Evolutionary conservation across 1,140 invertebrate genomes (phyloP), one percentile per base, ranked within the genome.

Genomic region (Euura saliciscinereae): DNA sequence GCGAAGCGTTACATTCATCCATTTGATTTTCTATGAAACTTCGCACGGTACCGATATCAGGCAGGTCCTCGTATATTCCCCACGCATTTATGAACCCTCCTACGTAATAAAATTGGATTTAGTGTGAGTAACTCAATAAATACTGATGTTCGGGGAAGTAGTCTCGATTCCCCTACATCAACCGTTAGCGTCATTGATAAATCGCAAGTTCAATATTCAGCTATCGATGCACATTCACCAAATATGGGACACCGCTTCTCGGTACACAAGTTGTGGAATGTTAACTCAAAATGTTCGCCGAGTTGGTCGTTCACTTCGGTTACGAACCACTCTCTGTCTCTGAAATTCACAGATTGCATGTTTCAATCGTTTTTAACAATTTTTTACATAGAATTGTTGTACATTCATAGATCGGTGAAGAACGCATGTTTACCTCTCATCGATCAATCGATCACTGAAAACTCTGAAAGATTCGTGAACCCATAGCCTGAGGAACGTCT

Each of bases 381-480:
- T 28, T 28, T 28, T 28, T 28, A 0, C 28, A 28, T 28, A 28
- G 28, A 28, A 28, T 28, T 28, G 28, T 28, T 28, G 28, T 28
- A 28, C 28, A 28, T 28, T 28, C 28, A 28, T 28, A 28, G 1
- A 28, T 28, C 28, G 28, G 28, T 28, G 28, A 28, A 28, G 28
- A 28, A 28, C 1, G 28, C 28, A 28, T 28, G 28, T 28, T 28
- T 84, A 93, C 92, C 89, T 89, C 64, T 93, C 91, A 83, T 96
- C 93, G 44, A 93, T 92, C 0, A 97, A 87, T 44, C 95, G 90
- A 84, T 97, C 96, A 77, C 89, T 90, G 83, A 96, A 97, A 0
- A 96, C 95, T 77, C 95, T 88, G 84, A 92, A 95, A 73, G 90
- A 91, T 81, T 97, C 95, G 84, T 96, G 94, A 75, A 95, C 89